A percentile compares a stretch with the other conserved stretches of the same genome.
phyloP scores from a whole-genome alignment of 2,797 vertebrate genomes.

The Scyliorhinus canicula region DNA sequence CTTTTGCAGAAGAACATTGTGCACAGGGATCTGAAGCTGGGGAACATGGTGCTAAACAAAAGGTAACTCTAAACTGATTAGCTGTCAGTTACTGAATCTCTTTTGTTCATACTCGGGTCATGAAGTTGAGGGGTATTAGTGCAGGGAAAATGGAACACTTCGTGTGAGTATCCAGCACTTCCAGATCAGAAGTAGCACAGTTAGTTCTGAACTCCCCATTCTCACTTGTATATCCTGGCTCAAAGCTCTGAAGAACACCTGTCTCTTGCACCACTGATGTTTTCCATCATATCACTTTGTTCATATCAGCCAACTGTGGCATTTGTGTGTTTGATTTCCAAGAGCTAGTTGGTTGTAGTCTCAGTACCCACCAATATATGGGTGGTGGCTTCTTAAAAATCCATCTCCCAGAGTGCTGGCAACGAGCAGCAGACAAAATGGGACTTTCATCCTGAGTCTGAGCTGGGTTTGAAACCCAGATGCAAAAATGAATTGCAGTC shows the following conservation, averaged over 20 bases:
- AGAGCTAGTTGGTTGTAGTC: too few species aligned
- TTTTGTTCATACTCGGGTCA: slow-evolving; percentile 52
- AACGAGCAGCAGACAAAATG: neutral
- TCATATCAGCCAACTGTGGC: neutral
- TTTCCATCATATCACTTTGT: neutral
- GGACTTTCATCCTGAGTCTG: neutral
- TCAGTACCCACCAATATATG: neutral
- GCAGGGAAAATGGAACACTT: neutral
- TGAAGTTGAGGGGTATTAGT: slow-evolving; percentile 40
- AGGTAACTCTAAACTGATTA: slow-evolving; percentile 63
- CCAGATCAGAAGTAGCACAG: slow-evolving; percentile 56
- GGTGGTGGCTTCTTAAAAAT: neutral
- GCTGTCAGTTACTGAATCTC: neutral
- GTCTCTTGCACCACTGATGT: neutral
- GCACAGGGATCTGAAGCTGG: slow-evolving; percentile 97
- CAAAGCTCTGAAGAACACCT: neutral
- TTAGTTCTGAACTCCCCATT: slow-evolving; percentile 18
- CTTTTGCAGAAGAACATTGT: slow-evolving; percentile 92
- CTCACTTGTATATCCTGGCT: neutral
- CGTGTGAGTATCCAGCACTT: slow-evolving; percentile 15
- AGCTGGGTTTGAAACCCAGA: neutral
- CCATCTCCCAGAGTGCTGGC: neutral
- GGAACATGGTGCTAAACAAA: slow-evolving; percentile 99
- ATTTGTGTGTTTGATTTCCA: neutral
- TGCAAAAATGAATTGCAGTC: neutral